Evolutionary conservation across 2,888 invertebrate species (phyloP), one percentile per base, ranked within the genome.

Genomic region (Megastigmus dorsalis): DNA sequence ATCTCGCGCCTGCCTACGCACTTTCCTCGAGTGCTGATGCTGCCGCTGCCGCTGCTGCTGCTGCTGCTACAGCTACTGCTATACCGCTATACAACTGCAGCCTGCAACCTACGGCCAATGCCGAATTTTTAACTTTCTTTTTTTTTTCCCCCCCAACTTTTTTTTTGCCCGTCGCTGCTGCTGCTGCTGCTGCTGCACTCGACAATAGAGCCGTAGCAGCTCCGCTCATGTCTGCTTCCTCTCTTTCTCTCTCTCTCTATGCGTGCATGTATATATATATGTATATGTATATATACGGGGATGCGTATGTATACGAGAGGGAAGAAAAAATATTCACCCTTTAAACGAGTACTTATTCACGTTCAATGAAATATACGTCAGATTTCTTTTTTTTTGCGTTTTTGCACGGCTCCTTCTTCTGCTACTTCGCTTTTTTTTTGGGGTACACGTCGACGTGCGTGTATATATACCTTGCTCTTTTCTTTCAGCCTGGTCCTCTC

Each of bases 1-100:
- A 71, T 59, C 59, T 65, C 63, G 55, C 45, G 48, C 52, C 52
- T 54, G 5, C 36, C 36, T 13, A 13, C 33, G 20, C 33, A 41
- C 48, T 62, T 43, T 9, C 26, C 50, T 45, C 50, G 28, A 60
- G 59, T 60, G 43, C 10, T 20, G 10, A n/a, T 10, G 9, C 59
- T n/a, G 6, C 15, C 5, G 9, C 30, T n/a, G 43, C 15, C 6
- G 43, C 57, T 7, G 7, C 36, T n/a, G 41, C 18, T 26, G 13
- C 36, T 13, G 23, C 23, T 38, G n/a, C 18, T 38, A 7, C 26
- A n/a, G n/a, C n/a, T n/a, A 1, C 23, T 13, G 20, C 48, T 48
- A 3, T 45, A 20, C 7, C 18, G 43, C 43, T n/a, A n/a, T n/a
- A n/a, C n/a, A n/a, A n/a, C n/a, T n/a, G n/a, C n/a, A n/a, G n/a